Conservation (phyloP, 2,797 vertebrate species). For the Pelobates cultripes region DNA sequence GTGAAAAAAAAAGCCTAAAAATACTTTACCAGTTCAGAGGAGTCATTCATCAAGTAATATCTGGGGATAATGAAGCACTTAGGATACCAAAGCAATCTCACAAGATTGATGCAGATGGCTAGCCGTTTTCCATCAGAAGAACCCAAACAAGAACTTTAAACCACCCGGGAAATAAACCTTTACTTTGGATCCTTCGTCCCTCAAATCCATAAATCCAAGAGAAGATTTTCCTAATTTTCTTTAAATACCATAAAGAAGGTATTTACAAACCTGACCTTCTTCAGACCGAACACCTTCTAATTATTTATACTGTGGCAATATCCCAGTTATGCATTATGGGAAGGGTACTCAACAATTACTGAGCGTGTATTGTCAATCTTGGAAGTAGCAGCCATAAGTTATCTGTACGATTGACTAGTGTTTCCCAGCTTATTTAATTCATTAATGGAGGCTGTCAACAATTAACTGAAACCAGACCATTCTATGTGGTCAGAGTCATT, state of each 20-base stretch:
- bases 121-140: slow-evolving; percentile 59
- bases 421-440: neutral
- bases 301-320: slow-evolving; percentile 56
- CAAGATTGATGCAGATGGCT: slow-evolving; percentile 93
- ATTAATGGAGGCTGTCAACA: no score
- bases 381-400: neutral
- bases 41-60: slow-evolving; percentile 96
- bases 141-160: slow-evolving; percentile 57
- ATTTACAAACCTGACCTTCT: slow-evolving; percentile 55
- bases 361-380: neutral
- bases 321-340: slow-evolving; percentile 49
- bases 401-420: neutral
- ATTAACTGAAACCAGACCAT: no score
- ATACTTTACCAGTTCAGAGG: slow-evolving; percentile 98
- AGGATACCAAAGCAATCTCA: slow-evolving; percentile 99
- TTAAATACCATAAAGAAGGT: slow-evolving; percentile 52
- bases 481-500: no score
- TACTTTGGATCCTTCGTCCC: slow-evolving; percentile 55
- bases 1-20: slow-evolving; percentile 96
- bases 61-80: slow-evolving; percentile 88
- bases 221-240: slow-evolving; percentile 52
- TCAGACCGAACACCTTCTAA: slow-evolving; percentile 35
- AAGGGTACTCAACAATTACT: slow-evolving; percentile 9
- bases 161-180: slow-evolving; percentile 53
- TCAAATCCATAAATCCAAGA: slow-evolving; percentile 55